Base-by-base conservation (phyloP, 2,113 vertebrate genomes). In the Tychaedon coryphoeus region DNA sequence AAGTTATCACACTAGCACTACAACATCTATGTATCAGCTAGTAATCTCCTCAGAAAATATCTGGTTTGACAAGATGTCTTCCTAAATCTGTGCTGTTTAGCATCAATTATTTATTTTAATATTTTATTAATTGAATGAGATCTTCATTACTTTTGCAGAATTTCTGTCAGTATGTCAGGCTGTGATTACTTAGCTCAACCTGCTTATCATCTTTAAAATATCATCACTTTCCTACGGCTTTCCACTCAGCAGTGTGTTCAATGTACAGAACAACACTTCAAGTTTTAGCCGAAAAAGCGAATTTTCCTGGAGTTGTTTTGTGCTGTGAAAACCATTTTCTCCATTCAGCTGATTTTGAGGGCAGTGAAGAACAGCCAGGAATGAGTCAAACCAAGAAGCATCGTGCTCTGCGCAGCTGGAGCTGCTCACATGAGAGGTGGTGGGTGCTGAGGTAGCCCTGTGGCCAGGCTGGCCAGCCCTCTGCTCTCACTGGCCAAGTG, bases 171-270 rank as follows among this genome's bases (percentile, higher is more conserved):
- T 29, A 50, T 88, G 43, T 34, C 40, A 78, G 56, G 34, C 43
- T 81, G 23, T 57, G 75, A 86, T 79, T 79, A n/a, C 57, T 92
- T 69, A 57, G 62, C 58, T 88, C 50, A 48, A 22, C 10, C 45
- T 67, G 36, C 28, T 82, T 75, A 69, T 66, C 47, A 61, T 91
- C 57, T 95, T 86, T 92, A 61, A 64, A 90, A 73, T 36, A 14
- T 53, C 78, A 64, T 51, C 45, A n/a, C 34, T 75, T 91, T 36
- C 57, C 51, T 90, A 29, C 48, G 10, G 16, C 65, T 82, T 90
- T 73, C 40, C 42, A 80, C 50, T 56, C 50, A 42, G 45, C 1
- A 1, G 4, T 28, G 16, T 82, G 34, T 79, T 86, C 79, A 67
- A 1, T 7, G 40, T 65, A 24, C 66, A 88, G 64, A 88, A 64